Base-by-base conservation (phyloP, 1,140 invertebrate species). In the Platorchestia sp. region DNA sequence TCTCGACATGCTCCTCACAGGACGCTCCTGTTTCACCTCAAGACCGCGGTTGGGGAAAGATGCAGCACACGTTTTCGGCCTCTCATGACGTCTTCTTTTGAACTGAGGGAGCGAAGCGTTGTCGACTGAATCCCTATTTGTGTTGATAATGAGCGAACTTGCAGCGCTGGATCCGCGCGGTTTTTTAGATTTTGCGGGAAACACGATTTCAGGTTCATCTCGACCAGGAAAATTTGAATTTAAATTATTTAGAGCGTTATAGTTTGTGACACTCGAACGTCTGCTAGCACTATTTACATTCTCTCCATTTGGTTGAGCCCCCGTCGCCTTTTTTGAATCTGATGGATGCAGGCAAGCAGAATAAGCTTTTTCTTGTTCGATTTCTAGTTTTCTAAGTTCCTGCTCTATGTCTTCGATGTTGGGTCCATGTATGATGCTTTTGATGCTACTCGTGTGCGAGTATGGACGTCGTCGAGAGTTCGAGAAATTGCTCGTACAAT, bases 371-470 rank as follows among this genome's bases (percentile, higher is more conserved):
- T 47, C n/a, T 47, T 93, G 91, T n/a, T 93, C 91, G 19, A 93
- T 47, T 47, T 93, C 91, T 0, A 93, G 91, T 44, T 93, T 93
- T n/a, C 91, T 93, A 6, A 93, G 44, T 93, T 93, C 91, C 40
- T 19, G 6, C 40, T 93, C 91, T 3, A 93, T 47, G 91, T 93
- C 91, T 93, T 93, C 91, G 43, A 93, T 93, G 36, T 93, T 93
- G 1, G 91, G 91, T 6, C 91, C 91, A 41, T 93, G 91, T n/a
- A 93, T 93, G 36, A 93, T 93, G 91, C 91, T 93, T 40, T 47
- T 93, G 3, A 93, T 93, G 45, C 91, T 93, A 36, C 91, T 93
- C 41, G 91, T 93, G 91, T 93, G 44, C 40, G 91, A 93, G 44
- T 47, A 93, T 22, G 91, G 91, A 40, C 91, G 91, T 93, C 91